Base-by-base conservation (phyloP, 2,113 vertebrate genomes). In the Entosphenus tridentatus region DNA sequence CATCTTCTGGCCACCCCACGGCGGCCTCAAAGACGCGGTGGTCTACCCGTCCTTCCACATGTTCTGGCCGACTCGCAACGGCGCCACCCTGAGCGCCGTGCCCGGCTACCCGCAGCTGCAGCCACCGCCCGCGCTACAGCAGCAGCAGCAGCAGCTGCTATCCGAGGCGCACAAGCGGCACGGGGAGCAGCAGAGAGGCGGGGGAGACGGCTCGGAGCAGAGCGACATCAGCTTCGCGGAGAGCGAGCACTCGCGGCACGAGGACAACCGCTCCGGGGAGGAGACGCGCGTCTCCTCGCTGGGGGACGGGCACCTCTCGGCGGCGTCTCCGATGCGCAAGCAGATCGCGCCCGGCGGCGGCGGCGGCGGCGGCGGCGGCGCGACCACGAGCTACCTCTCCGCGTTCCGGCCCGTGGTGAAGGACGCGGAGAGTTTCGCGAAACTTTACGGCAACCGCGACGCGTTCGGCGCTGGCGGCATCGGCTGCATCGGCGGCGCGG, bases 351-450 rank as follows among this genome's bases (percentile, higher is more conserved):
- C 39, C 21, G 21, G 21, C 5, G 39, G 4, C 39, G 39, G 39
- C 39, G 39, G 3, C 39, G 78, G n/a, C 21, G 21, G 21, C 5
- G 39, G 4, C 39, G 39, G 39, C 39, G 39, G 3, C 39, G 78
- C 87, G 71, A 95, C 89, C 69, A 80, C 84, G 69, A 85, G 82
- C 74, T 90, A 95, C 73, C 84, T 96, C 21, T 96, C 90, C 1
- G 89, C 90, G 67, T 96, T 96, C 79, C 83, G 87, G 11, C 89
- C 89, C 0, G 90, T 96, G 16, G 84, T 91, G 68, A 92, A 90
- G 73, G 90, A 95, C 74, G 79, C 85, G 0, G 90, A 95, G 78
- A 88, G 81, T 75, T 90, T 96, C 69, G 89, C 88, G 71, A 96
- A 96, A 74, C 84, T 96, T 9, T 96, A 96, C 67, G 87, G 85